phyloP scores from a whole-genome alignment of 2,797 vertebrate genomes.

The Chelmon rostratus region DNA sequence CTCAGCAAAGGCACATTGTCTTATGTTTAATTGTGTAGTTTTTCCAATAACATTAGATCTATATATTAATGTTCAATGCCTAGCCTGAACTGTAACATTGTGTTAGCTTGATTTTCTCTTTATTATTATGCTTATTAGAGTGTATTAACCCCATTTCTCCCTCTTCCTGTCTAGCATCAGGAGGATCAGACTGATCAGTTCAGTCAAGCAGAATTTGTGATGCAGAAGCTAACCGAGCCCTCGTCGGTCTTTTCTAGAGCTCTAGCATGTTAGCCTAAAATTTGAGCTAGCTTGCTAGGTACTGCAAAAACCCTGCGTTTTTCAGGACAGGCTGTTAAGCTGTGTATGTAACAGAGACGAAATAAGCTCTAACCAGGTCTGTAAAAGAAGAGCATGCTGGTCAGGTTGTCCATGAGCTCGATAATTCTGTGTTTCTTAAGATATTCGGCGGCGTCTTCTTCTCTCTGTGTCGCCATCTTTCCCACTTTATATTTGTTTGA shows the following conservation, averaged over 20 bases:
- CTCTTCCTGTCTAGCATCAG: background rate
- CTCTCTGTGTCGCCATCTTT: constrained; percentile 75
- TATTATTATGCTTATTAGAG: background rate
- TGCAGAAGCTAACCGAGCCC: background rate
- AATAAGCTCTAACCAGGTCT: constrained; percentile 79
- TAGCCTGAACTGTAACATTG: background rate
- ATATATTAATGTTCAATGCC: background rate
- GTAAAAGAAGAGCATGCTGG: constrained; percentile 80
- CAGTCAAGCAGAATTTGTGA: background rate
- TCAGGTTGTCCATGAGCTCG: constrained; percentile 81
- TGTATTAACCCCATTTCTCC: background rate
- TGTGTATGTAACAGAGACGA: background rate
- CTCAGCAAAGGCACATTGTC: background rate
- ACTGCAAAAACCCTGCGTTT: background rate
- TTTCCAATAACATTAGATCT: background rate
- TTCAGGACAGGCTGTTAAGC: background rate
- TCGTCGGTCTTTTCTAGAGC: no score
- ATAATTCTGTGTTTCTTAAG: constrained; percentile 78
- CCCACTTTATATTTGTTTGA: constrained; percentile 36
- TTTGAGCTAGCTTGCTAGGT: background rate
- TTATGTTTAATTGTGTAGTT: background rate
- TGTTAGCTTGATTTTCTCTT: background rate
- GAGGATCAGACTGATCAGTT: background rate
- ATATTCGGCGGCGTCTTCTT: constrained; percentile 76
- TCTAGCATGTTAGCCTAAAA: background rate